A percentile compares a stretch with the other conserved stretches of the same genome.
These are phyloP conservation scores for Magallana angulata DNA, from an alignment of 1,140 invertebrate species.

Conservation along the genomic window DNA sequence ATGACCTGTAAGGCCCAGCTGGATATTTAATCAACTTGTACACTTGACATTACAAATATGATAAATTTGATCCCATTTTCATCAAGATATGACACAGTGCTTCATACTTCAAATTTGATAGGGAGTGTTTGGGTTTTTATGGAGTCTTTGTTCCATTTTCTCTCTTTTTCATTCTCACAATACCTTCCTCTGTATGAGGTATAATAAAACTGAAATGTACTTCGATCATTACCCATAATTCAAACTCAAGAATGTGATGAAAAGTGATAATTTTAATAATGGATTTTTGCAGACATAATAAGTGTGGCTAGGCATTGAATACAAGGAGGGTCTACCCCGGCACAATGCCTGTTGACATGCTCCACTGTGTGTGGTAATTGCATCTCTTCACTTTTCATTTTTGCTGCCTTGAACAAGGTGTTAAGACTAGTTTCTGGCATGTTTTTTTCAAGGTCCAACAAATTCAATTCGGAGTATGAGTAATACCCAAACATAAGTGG, in stretches of 20 bases:
- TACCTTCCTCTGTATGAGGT: background rate
- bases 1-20: background rate
- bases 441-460: constrained; percentile 35
- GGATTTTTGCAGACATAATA: background rate
- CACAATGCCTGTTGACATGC: constrained; percentile 9
- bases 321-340: background rate
- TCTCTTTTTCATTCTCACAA: background rate
- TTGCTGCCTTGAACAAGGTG: background rate
- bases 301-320: background rate
- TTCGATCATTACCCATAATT: constrained; percentile 2
- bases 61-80: constrained; percentile 6
- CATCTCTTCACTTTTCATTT: background rate
- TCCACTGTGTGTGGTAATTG: constrained; percentile 21
- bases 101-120: constrained; percentile 8
- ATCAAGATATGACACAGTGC: constrained; percentile 8
- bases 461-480: constrained; percentile 27
- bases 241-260: constrained; percentile 14
- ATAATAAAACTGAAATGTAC: constrained; percentile 10
- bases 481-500: constrained; percentile 24
- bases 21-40: background rate
- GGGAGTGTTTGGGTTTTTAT: constrained; percentile 1
- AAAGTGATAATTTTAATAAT: constrained; percentile 28
- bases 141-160: background rate
- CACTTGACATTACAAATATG: background rate
- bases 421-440: constrained; percentile 20